These are phyloP conservation scores for Cacatua alba DNA, from an alignment of 2,113 vertebrate genomes.

Conservation along the genomic window DNA sequence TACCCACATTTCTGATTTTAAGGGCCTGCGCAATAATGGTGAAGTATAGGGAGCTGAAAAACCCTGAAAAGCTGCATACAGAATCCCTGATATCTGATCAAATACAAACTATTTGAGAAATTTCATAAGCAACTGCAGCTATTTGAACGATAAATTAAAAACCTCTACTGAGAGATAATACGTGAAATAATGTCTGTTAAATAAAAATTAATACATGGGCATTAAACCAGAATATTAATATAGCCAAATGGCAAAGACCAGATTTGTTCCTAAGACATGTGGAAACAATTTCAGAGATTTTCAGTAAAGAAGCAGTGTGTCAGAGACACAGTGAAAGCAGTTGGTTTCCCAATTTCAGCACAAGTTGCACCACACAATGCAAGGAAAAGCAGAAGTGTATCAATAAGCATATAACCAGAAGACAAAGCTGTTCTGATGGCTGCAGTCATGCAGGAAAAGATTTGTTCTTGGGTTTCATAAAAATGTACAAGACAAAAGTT, in stretches of 20 bases:
- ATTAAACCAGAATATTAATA: not conserved
- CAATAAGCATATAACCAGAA: slow-evolving; percentile 4
- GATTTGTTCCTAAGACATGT: slow-evolving; percentile 1
- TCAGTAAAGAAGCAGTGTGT: not conserved
- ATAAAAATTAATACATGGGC: slow-evolving; percentile 2
- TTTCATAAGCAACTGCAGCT: not conserved
- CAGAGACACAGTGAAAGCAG: not conserved
- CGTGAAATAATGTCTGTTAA: slow-evolving; percentile 9
- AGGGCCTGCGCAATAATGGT: slow-evolving; percentile 22
- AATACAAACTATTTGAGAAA: slow-evolving; percentile 16
- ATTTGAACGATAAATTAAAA: slow-evolving; percentile 33
- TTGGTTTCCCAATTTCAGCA: not conserved
- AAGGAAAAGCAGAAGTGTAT: slow-evolving; percentile 6
- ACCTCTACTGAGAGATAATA: not conserved
- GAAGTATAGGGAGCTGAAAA: slow-evolving; percentile 27
- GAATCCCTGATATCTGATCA: slow-evolving; percentile 20
- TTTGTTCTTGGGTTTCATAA: not conserved
- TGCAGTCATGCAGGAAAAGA: not conserved
- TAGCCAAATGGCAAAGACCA: slow-evolving; percentile 22
- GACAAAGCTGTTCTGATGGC: not conserved
- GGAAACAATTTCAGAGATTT: slow-evolving; percentile 18
- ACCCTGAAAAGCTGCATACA: not conserved
- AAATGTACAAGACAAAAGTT: not conserved
- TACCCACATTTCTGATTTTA: slow-evolving; percentile 26
- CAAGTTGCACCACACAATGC: not conserved